Base-by-base conservation (phyloP, 2,888 invertebrate species). In the Plagiodera versicolora region DNA sequence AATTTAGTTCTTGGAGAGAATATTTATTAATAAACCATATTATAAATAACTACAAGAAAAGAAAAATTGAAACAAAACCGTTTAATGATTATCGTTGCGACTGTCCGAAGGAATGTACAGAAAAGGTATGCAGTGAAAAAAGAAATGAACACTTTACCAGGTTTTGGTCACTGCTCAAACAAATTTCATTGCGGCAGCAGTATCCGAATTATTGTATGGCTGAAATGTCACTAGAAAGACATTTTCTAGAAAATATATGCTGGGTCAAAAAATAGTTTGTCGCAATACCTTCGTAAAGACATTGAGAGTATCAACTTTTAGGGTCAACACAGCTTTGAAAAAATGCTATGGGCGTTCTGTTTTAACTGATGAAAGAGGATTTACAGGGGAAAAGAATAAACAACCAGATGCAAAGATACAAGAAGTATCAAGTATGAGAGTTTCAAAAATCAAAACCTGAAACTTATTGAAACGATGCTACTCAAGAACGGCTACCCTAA, bases 131-230 rank as follows among this genome's bases (percentile, higher is more conserved):
- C 11, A 4, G 11, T 46, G 61, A 58, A 14, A 60, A 17, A 30
- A 35, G 63, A 49, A 63, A 64, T 53, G 24, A 44, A 8, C 44
- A 61, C 17, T 66, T 68, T 64, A 58, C 53, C 9, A 50, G 63
- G 44, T 68, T 68, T 64, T 68, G 64, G 67, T 64, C 63, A 14
- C 49, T 32, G 51, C 59, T 28, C 66, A 68, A 63, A 63, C 58
- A 19, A 60, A 57, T 44, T 66, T 63, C 56, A 66, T 66, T 53
- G 63, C 65, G 30, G 65, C 66, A 11, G 55, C 57, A 47, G 60
- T 64, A 35, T 16, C n/a, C 10, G 60, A 67, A 39, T 19, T 61
- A 63, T 5, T 8, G 9, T 64, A 64, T 52, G 63, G 63, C 9
- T 8, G 28, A 28, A 28, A 28, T 28, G 5, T 8, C 4, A 8